A percentile compares a stretch with the other conserved stretches of the same genome.
phyloP scores from a whole-genome alignment of 2,113 vertebrate species.

The Pleuronectes platessa region DNA sequence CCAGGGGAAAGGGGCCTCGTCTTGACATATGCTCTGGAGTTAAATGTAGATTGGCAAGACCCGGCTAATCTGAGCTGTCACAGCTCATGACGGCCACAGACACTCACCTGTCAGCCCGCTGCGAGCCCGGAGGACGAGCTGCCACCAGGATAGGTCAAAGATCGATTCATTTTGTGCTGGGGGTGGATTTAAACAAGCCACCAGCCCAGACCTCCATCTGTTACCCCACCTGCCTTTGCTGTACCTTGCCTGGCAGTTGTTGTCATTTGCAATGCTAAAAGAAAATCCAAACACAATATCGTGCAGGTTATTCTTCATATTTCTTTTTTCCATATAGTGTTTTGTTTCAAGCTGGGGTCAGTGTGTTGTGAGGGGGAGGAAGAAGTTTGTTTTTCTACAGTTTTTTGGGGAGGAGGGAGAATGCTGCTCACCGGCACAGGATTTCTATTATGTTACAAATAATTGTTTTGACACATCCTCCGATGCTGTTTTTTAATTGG shows the following conservation, averaged over 20 bases:
- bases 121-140: slow-evolving; percentile 64
- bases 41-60: slow-evolving; percentile 78
- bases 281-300: neutral
- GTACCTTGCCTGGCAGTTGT: slow-evolving; percentile 6
- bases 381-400: slow-evolving; percentile 31
- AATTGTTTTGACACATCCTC: slow-evolving; percentile 60
- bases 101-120: slow-evolving; percentile 70
- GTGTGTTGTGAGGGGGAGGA: slow-evolving; percentile 61
- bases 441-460: slow-evolving; percentile 57
- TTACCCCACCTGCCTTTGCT: slow-evolving; percentile 27
- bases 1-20: slow-evolving; percentile 67
- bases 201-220: slow-evolving; percentile 30
- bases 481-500: slow-evolving; percentile 58
- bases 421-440: neutral
- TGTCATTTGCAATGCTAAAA: slow-evolving; percentile 13
- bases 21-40: slow-evolving; percentile 80
- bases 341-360: slow-evolving; percentile 34
- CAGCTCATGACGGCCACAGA: slow-evolving; percentile 65
- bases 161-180: slow-evolving; percentile 56
- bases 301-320: slow-evolving; percentile 7
- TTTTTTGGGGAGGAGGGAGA: neutral
- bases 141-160: slow-evolving; percentile 74
- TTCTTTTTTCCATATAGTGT: neutral
- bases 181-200: slow-evolving; percentile 47
- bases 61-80: slow-evolving; percentile 79